Base-by-base conservation (phyloP, 2,797 vertebrate species). In the Threskiornis aethiopicus region DNA sequence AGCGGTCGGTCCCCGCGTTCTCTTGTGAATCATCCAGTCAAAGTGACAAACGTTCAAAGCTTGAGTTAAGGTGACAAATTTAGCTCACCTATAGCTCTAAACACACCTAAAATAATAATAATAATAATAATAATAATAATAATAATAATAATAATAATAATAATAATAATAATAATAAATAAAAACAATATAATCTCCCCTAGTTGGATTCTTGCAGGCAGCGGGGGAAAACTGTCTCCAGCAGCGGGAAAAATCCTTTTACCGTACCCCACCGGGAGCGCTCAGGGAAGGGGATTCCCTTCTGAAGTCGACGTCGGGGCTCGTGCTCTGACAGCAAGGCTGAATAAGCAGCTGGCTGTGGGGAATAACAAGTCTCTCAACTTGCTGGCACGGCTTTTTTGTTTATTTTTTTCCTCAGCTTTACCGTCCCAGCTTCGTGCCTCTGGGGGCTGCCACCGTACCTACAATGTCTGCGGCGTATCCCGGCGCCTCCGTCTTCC, bases 381-480 rank as follows among this genome's bases (percentile, higher is more conserved):
- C 14, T 47, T 29, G 10, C 37, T 41, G 6, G 4, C 29, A 1
- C 0, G 15, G 19, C 14, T 75, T 35, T 25, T 33, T 22, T 8
- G 19, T 18, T 44, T 44, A 39, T 17, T 18, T 17, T 17, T 18
- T 17, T 19, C 44, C 44, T 17, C 91, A 99, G 99, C 99, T 99
- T 96, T 99, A 99, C 98, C 99, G 99, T 94, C 99, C 99, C 95
- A 99, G 99, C 97, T 99, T 99, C 96, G 98, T 99, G 98, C 99
- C 99, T 94, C 98, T 98, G 87, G 98, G 98, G 88, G 98, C 98
- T 97, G 99, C 99, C 96, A 99, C 99, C 90, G 97, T 99, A 80
- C 98, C 99, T 57, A 98, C 98, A 59, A 99, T 99, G 98, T 99
- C 99, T 65, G 98, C 99, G 65, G 98, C 98, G 21, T 99, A 99